These are phyloP conservation scores for Diogma glabrata DNA, from an alignment of 2,888 invertebrate genomes.

Conservation along the genomic window DNA sequence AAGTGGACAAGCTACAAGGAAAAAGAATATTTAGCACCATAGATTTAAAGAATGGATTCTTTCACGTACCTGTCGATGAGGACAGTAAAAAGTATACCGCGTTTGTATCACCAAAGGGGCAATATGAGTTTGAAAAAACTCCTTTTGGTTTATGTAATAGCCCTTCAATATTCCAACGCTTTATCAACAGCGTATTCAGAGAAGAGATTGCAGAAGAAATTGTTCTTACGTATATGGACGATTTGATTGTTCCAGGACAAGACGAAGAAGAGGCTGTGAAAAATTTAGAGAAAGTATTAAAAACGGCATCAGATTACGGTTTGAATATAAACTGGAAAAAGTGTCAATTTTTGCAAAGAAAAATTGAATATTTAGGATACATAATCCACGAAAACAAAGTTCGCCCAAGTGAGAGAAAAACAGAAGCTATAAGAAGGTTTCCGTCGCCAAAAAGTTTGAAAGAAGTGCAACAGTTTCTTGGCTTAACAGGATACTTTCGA, in stretches of 20 bases:
- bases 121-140: not conserved
- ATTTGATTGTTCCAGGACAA: slow-evolving; percentile 3
- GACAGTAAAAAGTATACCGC: not conserved
- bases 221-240: slow-evolving; percentile 9
- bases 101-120: not conserved
- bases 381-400: not conserved
- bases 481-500: not conserved
- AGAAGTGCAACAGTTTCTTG: not conserved
- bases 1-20: too few species aligned
- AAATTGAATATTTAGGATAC: not conserved
- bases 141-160: not conserved
- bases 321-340: slow-evolving; percentile 5
- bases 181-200: not conserved
- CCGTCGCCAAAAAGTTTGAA: not conserved
- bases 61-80: too few species aligned
- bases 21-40: too few species aligned
- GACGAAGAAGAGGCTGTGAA: not conserved
- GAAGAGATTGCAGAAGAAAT: not conserved
- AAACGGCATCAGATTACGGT: not conserved
- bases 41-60: too few species aligned
- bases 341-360: not conserved
- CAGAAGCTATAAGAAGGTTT: slow-evolving; percentile 11
- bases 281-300: not conserved
- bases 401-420: not conserved
- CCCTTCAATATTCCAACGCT: not conserved